Evolutionary conservation across 2,888 invertebrate species (phyloP).

Genomic region (Nematopogon swammerdamellus): DNA sequence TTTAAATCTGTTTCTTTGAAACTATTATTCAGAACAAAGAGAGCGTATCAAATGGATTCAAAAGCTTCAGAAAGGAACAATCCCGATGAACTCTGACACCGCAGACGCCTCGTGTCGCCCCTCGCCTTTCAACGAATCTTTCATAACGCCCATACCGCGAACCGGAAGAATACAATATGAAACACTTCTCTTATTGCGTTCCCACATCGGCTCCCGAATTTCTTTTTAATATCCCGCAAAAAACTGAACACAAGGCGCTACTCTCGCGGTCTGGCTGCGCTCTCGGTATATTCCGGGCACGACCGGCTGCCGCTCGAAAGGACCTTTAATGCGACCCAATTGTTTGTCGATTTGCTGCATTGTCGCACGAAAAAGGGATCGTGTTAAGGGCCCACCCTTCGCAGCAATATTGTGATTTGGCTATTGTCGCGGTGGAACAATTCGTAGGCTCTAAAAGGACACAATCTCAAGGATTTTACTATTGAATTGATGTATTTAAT

Average conservation of each 20-base stretch:
- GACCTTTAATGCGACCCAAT: slow-evolving; percentile 27
- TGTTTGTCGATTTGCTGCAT: slow-evolving; percentile 23
- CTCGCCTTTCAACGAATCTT: background rate
- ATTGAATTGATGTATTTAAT: slow-evolving; percentile 30
- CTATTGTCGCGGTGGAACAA: slow-evolving; percentile 12
- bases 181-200: background rate
- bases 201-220: background rate
- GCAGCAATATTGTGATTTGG: slow-evolving; percentile 11
- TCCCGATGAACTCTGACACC: background rate
- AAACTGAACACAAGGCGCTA: background rate
- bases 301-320: slow-evolving; percentile 10
- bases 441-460: slow-evolving; percentile 3
- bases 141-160: background rate
- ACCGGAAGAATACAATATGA: background rate
- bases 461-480: background rate
- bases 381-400: background rate
- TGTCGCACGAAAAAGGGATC: slow-evolving; percentile 1
- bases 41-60: background rate
- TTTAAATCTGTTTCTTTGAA: no score
- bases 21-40: background rate
- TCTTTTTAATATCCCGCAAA: background rate
- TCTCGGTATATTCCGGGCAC: background rate
- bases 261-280: background rate
- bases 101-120: background rate
- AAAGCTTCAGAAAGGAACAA: background rate